Conservation (phyloP, 2,797 vertebrate species). For the Sparidentex hasta region DNA sequence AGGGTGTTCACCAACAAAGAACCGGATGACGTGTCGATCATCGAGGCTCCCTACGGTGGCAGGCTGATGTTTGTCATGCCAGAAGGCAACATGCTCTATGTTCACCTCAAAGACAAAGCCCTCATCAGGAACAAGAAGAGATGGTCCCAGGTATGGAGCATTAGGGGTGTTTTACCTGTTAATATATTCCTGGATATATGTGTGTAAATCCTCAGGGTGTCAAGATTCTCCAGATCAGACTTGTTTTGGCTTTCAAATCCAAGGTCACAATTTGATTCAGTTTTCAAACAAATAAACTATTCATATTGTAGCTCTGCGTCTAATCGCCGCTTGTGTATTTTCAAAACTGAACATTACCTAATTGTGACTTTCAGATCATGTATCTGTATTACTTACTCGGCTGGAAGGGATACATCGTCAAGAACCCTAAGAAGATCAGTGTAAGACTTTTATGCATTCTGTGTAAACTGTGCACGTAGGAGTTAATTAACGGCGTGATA, state of each 20-base stretch:
- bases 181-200: background rate
- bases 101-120: constrained; percentile 88
- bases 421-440: constrained; percentile 84
- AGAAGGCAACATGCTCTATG: constrained; percentile 86
- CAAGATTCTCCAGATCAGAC: too few species aligned
- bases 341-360: background rate
- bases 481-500: background rate
- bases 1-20: constrained; percentile 89
- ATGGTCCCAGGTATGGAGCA: constrained; percentile 87
- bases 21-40: constrained; percentile 87
- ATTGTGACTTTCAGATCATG: constrained; percentile 84
- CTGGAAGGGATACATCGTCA: constrained; percentile 87
- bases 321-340: background rate
- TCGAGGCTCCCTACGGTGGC: constrained; percentile 87
- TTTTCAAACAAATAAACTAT: background rate
- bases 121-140: constrained; percentile 88
- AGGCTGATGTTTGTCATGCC: constrained; percentile 86
- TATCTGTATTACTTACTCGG: constrained; percentile 90
- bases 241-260: too few species aligned
- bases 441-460: constrained; percentile 64
- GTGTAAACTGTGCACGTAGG: background rate
- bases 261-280: too few species aligned
- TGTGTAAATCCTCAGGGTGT: background rate
- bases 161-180: background rate
- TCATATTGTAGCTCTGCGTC: background rate